These are phyloP conservation scores for Dryocosmus kuriphilus DNA, from an alignment of 2,888 invertebrate species.

Conservation along the genomic window DNA sequence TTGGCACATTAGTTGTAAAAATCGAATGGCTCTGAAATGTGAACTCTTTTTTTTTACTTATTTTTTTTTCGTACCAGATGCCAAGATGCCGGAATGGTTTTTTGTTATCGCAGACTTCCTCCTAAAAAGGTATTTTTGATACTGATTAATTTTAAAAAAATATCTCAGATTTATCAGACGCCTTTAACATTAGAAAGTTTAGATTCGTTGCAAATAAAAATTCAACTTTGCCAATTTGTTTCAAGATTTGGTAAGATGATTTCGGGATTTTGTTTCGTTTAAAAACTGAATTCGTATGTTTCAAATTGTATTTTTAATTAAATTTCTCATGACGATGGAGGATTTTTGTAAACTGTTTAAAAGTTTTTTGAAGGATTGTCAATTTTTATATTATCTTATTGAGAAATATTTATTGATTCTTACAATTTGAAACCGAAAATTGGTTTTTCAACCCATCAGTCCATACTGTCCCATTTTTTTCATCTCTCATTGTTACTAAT, in stretches of 20 bases:
- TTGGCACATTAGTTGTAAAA: background rate
- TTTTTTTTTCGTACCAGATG: background rate
- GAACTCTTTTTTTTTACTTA: background rate
- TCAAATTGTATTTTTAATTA: background rate
- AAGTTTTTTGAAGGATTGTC: no score
- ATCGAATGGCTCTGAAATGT: background rate
- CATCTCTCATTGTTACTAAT: background rate
- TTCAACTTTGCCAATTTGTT: background rate
- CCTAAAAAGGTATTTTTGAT: constrained; percentile 4
- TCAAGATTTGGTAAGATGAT: background rate
- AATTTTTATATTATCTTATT: background rate
- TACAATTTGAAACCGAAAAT: background rate
- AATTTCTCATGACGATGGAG: background rate
- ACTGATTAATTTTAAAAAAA: background rate
- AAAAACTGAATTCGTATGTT: background rate
- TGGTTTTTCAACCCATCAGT: background rate
- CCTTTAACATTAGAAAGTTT: background rate
- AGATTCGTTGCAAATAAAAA: background rate
- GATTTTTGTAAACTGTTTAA: no score
- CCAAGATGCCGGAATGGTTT: constrained; percentile 13
- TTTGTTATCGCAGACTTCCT: constrained; percentile 8
- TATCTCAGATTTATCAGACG: background rate
- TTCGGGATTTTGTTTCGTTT: background rate
- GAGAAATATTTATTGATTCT: background rate
- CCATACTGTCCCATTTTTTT: background rate